Percentiles rank a stretch among this genome's conserved stretches.
Conservation (phyloP, 2,797 vertebrate species). For the Sorex maritimensis region DNA sequence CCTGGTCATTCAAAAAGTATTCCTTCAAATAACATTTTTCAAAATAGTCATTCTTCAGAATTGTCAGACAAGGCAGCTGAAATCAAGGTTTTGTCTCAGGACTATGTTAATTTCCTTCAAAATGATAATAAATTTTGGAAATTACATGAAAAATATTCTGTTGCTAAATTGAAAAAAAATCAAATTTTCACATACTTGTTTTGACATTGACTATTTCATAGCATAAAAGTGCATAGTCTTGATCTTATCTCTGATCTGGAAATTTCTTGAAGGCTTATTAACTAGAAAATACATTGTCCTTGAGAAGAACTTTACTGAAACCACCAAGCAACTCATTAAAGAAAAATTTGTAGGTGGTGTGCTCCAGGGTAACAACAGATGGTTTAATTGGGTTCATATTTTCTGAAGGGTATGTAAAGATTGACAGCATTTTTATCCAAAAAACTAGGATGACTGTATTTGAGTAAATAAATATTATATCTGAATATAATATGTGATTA, state of each 20-base stretch:
- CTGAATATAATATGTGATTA: not conserved
- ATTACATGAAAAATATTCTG: not conserved
- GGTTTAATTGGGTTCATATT: constrained; percentile 68
- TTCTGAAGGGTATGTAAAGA: constrained; percentile 43
- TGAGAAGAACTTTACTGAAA: constrained; percentile 42
- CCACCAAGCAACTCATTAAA: constrained; percentile 45
- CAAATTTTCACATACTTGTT: not conserved
- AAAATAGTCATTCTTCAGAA: not conserved
- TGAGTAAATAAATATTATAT: not conserved
- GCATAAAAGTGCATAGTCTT: not conserved
- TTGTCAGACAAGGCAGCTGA: not conserved
- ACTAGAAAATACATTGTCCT: not conserved
- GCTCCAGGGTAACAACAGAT: constrained; percentile 55
- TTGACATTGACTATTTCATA: not conserved
- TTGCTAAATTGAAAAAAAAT: not conserved
- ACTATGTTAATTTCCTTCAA: not conserved
- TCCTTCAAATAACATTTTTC: not conserved
- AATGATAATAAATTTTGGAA: not conserved
- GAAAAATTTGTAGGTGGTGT: constrained; percentile 44
- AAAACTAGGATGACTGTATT: not conserved
- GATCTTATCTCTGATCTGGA: not conserved
- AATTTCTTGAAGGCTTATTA: constrained; percentile 48
- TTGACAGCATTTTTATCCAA: constrained; percentile 35
- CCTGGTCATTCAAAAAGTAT: not conserved
- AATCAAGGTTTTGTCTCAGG: not conserved